phyloP scores from a whole-genome alignment of 64 coral and sea anemone species.

The Trachythela sp. region DNA sequence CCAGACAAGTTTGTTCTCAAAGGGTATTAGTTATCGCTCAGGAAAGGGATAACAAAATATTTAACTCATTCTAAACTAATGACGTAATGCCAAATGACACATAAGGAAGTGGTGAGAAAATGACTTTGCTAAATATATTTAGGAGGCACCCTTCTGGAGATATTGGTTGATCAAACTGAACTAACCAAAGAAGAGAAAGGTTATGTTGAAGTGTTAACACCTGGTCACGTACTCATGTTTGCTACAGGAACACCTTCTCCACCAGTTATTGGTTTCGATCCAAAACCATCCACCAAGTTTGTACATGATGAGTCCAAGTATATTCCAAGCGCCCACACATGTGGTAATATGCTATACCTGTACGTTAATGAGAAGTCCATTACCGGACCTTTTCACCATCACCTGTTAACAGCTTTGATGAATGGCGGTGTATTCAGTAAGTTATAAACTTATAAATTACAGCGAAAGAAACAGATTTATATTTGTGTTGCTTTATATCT shows the following conservation, averaged over 20 bases:
- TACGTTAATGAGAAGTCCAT: slow-evolving; percentile 24
- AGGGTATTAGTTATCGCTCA: too few relatives aligned
- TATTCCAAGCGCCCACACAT: slow-evolving; percentile 17
- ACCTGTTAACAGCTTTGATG: slow-evolving; percentile 36
- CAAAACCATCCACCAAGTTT: slow-evolving; percentile 29
- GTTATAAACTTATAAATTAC: background rate
- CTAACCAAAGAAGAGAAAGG: background rate
- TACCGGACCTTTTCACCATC: slow-evolving; percentile 18
- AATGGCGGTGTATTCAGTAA: slow-evolving; percentile 38
- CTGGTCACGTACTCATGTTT: slow-evolving; percentile 16
- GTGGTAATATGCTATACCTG: slow-evolving; percentile 30
- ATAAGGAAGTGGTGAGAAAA: too few relatives aligned
- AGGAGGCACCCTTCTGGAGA: background rate
- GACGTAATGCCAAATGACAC: too few relatives aligned
- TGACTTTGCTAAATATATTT: background rate
- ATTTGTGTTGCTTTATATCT: too few relatives aligned
- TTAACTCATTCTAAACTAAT: too few relatives aligned
- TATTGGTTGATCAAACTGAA: background rate
- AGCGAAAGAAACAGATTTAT: too few relatives aligned
- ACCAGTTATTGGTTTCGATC: slow-evolving; percentile 22
- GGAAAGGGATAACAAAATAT: too few relatives aligned
- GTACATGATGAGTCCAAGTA: slow-evolving; percentile 40
- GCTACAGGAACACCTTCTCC: background rate
- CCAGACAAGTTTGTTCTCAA: too few relatives aligned
- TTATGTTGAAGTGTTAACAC: background rate